A percentile compares a stretch with the other conserved stretches of the same genome.
Evolutionary conservation across 2,797 vertebrate species (phyloP).

Genomic region (Myotis daubentonii): DNA sequence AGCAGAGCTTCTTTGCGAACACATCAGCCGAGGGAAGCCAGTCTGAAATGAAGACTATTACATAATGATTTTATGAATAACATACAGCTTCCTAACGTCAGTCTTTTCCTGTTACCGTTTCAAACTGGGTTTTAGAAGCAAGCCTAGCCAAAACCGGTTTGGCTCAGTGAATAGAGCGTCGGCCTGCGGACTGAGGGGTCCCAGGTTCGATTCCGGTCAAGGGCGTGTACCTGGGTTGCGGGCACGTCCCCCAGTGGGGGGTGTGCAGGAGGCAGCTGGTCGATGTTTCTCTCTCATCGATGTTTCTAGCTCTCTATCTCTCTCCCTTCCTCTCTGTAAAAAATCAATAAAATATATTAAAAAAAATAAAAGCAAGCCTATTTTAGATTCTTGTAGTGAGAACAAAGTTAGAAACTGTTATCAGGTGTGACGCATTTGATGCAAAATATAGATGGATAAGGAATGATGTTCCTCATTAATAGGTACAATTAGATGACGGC

Average conservation of each 20-base stretch:
- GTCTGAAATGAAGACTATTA: conserved; percentile 26
- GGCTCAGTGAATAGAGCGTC: too few relatives aligned
- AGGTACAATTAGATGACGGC: not conserved
- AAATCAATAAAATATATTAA: too few relatives aligned
- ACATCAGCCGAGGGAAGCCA: not conserved
- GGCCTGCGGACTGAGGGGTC: too few relatives aligned
- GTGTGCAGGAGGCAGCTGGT: too few relatives aligned
- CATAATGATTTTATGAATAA: conserved; percentile 56
- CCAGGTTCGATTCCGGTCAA: too few relatives aligned
- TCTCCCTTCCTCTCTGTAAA: too few relatives aligned
- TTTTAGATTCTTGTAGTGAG: conserved; percentile 72
- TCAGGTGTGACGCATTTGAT: conserved; percentile 57
- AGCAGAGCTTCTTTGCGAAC: conserved; percentile 27
- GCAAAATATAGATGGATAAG: conserved; percentile 50
- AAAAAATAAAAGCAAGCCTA: conserved; percentile 46
- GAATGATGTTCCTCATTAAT: conserved; percentile 5
- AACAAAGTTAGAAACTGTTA: conserved; percentile 59
- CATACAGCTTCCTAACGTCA: conserved; percentile 33
- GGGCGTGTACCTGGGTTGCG: too few relatives aligned
- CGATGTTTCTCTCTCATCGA: too few relatives aligned
- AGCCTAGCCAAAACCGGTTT: too few relatives aligned
- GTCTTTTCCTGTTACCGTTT: conserved; percentile 49
- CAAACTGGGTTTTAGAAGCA: conserved; percentile 48
- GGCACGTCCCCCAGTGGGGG: too few relatives aligned
- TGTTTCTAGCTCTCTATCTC: too few relatives aligned